These are phyloP conservation scores for Drosophila greeni DNA, from an alignment of 2,888 invertebrate genomes.

Conservation along the genomic window DNA sequence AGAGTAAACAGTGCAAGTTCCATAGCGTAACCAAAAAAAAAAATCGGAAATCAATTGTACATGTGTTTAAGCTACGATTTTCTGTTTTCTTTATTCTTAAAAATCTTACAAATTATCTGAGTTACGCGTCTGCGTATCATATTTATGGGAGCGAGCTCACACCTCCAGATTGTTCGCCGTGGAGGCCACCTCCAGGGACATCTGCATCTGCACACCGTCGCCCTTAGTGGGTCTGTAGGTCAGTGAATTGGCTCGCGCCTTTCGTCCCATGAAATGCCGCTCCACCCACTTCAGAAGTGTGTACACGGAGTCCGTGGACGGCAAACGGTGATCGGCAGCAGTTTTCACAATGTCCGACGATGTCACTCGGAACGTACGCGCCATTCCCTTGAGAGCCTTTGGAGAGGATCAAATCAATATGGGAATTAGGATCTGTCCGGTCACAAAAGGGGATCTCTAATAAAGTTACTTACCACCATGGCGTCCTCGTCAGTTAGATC, in stretches of 20 bases:
- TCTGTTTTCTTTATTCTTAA: conserved; percentile 59
- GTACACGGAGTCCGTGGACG: conserved; percentile 92
- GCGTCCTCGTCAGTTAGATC: conserved; percentile 94
- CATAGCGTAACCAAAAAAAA: conserved; percentile 55
- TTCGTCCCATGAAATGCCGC: conserved; percentile 88
- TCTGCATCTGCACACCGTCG: conserved; percentile 88
- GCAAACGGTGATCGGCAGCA: conserved; percentile 90
- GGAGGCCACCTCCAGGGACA: conserved; percentile 82
- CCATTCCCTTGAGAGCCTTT: conserved; percentile 94
- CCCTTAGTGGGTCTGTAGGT: conserved; percentile 83
- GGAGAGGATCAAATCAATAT: conserved; percentile 28
- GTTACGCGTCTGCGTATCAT: conserved; percentile 24
- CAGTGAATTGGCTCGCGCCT: conserved; percentile 85
- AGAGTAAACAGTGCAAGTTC: conserved; percentile 54
- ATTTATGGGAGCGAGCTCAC: conserved; percentile 38
- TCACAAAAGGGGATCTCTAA: too few species aligned
- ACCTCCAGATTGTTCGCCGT: conserved; percentile 75
- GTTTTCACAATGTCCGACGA: conserved; percentile 91
- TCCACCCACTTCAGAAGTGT: conserved; percentile 95
- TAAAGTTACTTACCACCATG: conserved; percentile 84
- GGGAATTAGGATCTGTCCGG: not conserved
- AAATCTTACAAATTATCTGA: conserved; percentile 57
- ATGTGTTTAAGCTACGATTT: conserved; percentile 51
- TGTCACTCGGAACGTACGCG: conserved; percentile 93
- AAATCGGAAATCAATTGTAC: conserved; percentile 49